Evolutionary conservation across 2,797 vertebrate genomes (phyloP).

Genomic region (Urocyon cinereoargenteus): DNA sequence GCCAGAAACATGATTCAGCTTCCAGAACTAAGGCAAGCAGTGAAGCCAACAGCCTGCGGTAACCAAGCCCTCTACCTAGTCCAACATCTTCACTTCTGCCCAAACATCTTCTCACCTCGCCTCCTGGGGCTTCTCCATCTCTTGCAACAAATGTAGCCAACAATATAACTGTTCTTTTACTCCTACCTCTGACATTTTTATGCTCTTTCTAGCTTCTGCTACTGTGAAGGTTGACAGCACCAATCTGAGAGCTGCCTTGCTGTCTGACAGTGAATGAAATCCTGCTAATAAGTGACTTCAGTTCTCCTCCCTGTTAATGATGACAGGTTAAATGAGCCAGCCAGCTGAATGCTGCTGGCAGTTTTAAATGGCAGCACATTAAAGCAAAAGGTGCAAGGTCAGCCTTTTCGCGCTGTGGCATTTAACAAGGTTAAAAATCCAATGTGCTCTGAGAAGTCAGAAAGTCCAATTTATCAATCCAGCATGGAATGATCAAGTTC

Average conservation of each 20-base stretch:
- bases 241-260: background rate
- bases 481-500: background rate
- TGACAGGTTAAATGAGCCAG: background rate
- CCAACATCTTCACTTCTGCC: background rate
- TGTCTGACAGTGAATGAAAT: background rate
- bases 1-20: background rate
- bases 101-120: background rate
- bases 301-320: background rate
- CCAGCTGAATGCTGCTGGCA: background rate
- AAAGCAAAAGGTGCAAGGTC: background rate
- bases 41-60: background rate
- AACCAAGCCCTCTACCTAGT: background rate
- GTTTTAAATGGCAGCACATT: background rate
- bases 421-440: background rate
- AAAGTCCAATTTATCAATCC: background rate
- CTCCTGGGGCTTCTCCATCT: background rate
- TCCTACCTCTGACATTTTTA: background rate
- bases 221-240: background rate
- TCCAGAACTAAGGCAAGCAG: background rate
- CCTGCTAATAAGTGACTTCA: background rate
- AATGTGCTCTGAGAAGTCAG: background rate
- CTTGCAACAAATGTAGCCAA: background rate
- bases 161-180: background rate
- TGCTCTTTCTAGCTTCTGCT: background rate
- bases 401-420: background rate